Percentiles rank a stretch among this genome's conserved stretches.
Evolutionary conservation across 2,113 vertebrate genomes (phyloP).

Genomic region (Semnornis frantzii): DNA sequence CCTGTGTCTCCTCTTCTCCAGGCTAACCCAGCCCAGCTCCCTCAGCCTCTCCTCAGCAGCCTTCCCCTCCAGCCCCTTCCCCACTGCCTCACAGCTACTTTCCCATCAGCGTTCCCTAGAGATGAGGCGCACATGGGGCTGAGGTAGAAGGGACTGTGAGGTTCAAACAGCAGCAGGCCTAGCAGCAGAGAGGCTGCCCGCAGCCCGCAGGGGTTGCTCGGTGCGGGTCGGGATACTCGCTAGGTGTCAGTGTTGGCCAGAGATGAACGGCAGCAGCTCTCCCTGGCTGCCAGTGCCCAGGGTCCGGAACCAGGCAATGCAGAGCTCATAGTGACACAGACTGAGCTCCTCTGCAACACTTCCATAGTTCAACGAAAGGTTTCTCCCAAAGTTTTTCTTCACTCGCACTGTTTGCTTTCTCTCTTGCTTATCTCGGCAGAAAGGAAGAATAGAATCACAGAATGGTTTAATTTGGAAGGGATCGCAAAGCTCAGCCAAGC

Average conservation of each 20-base stretch:
- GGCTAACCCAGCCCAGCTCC: too few relatives aligned
- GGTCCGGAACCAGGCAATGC: background rate
- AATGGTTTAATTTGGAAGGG: too few relatives aligned
- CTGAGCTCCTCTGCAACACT: background rate
- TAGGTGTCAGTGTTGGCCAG: conserved; percentile 70
- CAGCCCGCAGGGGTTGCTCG: background rate
- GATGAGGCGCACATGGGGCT: background rate
- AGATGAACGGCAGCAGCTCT: background rate
- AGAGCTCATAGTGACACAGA: background rate
- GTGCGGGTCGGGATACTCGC: background rate
- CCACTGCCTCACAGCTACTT: background rate
- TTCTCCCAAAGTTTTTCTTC: background rate
- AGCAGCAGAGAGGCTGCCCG: background rate
- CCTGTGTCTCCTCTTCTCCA: too few relatives aligned
- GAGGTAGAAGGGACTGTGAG: background rate
- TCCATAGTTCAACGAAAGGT: background rate
- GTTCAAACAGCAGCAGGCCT: background rate
- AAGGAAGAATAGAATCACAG: background rate
- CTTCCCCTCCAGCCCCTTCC: background rate
- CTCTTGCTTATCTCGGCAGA: background rate
- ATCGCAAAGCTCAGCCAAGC: too few relatives aligned
- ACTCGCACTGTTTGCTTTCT: background rate
- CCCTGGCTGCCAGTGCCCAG: background rate
- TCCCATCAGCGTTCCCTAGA: background rate
- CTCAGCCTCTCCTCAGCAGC: too few relatives aligned